phyloP scores from a whole-genome alignment of 2,888 invertebrate species.

The Bursaphelenchus okinawaensis region DNA sequence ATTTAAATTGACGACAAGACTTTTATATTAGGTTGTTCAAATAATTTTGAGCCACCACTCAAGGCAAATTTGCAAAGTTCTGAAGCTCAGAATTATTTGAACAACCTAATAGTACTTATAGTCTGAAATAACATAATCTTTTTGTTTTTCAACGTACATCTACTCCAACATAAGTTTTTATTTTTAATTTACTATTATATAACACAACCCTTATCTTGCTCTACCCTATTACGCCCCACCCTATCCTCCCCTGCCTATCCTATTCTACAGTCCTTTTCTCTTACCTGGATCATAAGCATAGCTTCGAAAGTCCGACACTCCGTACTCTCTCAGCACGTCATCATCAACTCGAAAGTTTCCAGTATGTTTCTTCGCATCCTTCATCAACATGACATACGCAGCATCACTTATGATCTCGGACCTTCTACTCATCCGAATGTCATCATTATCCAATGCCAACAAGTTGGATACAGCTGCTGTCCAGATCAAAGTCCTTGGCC shows the following conservation, averaged over 20 bases:
- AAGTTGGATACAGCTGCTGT: conserved; percentile 86
- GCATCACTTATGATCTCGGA: conserved; percentile 75
- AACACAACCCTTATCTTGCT: background rate
- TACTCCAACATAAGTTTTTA: too few relatives aligned
- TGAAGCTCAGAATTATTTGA: too few relatives aligned
- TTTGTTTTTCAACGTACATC: too few relatives aligned
- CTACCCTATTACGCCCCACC: too few relatives aligned
- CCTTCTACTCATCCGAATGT: conserved; percentile 69
- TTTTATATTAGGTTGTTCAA: too few relatives aligned
- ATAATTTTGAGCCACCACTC: too few relatives aligned
- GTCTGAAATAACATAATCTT: too few relatives aligned
- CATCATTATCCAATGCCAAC: conserved; percentile 52
- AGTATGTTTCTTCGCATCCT: conserved; percentile 72
- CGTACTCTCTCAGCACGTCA: conserved; percentile 72
- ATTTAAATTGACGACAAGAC: too few relatives aligned
- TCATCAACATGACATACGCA: conserved; percentile 65
- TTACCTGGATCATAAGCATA: conserved; percentile 77
- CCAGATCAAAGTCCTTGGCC: conserved; percentile 71
- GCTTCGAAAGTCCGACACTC: conserved; percentile 75
- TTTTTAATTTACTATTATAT: background rate
- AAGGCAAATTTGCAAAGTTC: too few relatives aligned
- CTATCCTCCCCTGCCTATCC: too few relatives aligned
- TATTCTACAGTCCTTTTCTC: background rate
- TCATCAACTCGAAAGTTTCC: conserved; percentile 92
- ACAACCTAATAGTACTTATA: too few relatives aligned